These are phyloP conservation scores for Sclerodermus sp. DNA, from an alignment of 2,888 invertebrate species.

Conservation along the genomic window DNA sequence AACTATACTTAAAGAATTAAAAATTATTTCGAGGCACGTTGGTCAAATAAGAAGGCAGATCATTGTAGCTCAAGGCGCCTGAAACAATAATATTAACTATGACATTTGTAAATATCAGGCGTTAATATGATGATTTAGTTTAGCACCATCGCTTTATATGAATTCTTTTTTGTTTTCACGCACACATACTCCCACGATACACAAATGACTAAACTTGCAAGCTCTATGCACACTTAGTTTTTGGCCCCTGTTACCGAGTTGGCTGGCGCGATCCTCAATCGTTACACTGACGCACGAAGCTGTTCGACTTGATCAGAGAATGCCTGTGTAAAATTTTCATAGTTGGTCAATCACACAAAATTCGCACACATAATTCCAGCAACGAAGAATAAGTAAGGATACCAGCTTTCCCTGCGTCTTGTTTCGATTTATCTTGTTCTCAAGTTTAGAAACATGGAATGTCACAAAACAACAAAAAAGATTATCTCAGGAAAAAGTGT, in stretches of 20 bases:
- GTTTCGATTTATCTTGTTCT: conserved; percentile 28
- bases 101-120: too few relatives aligned
- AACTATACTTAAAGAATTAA: not conserved
- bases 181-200: conserved; percentile 3
- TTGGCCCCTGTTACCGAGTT: conserved; percentile 20
- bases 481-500: conserved; percentile 24
- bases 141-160: conserved; percentile 28
- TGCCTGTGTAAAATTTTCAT: too few relatives aligned
- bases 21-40: conserved; percentile 12
- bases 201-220: too few relatives aligned
- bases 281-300: conserved; percentile 23
- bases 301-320: conserved; percentile 23
- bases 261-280: conserved; percentile 29
- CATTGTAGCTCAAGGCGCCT: too few relatives aligned
- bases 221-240: conserved; percentile 10
- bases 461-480: conserved; percentile 45
- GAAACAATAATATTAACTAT: too few relatives aligned
- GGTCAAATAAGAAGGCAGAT: conserved; percentile 2
- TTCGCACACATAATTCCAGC: too few relatives aligned
- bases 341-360: too few relatives aligned
- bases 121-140: not conserved
- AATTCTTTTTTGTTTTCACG: conserved; percentile 4
- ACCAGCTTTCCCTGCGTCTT: conserved; percentile 7
- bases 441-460: conserved; percentile 50
- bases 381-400: too few relatives aligned